phyloP scores from a whole-genome alignment of 1,140 invertebrate species.

The Drosophila biarmipes region DNA sequence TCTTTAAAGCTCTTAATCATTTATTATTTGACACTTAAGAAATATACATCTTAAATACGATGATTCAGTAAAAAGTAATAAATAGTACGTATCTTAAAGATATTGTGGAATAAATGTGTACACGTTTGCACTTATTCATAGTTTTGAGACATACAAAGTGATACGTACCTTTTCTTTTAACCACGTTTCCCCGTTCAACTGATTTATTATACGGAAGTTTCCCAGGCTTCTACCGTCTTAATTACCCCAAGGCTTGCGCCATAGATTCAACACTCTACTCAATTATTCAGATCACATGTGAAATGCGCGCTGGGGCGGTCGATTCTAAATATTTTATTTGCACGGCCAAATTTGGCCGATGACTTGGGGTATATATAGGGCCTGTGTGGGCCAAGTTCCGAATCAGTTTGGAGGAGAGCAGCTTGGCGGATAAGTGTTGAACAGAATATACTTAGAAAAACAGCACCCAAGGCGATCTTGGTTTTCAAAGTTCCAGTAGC shows the following conservation, averaged over 20 bases:
- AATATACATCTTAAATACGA: too few relatives aligned
- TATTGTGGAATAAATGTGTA: too few relatives aligned
- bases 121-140: too few relatives aligned
- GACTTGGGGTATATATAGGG: conserved; percentile 5
- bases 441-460: not conserved
- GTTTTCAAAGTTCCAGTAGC: not conserved
- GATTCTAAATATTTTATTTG: conserved; percentile 32
- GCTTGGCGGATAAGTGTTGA: not conserved
- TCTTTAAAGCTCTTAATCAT: too few relatives aligned
- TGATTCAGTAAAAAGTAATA: too few relatives aligned
- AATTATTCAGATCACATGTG: conserved; percentile 57
- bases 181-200: not conserved
- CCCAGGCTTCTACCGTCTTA: conserved; percentile 6
- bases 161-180: not conserved
- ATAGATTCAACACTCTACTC: not conserved
- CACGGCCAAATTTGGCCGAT: not conserved
- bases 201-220: conserved; percentile 23
- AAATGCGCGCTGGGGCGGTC: conserved; percentile 30
- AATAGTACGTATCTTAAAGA: too few relatives aligned
- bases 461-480: not conserved
- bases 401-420: conserved; percentile 6
- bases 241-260: conserved; percentile 21
- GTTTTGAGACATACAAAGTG: not conserved
- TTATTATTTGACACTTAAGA: too few relatives aligned
- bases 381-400: not conserved